These are phyloP conservation scores for Carabus problematicus DNA, from an alignment of 2,888 invertebrate genomes.

Conservation along the genomic window DNA sequence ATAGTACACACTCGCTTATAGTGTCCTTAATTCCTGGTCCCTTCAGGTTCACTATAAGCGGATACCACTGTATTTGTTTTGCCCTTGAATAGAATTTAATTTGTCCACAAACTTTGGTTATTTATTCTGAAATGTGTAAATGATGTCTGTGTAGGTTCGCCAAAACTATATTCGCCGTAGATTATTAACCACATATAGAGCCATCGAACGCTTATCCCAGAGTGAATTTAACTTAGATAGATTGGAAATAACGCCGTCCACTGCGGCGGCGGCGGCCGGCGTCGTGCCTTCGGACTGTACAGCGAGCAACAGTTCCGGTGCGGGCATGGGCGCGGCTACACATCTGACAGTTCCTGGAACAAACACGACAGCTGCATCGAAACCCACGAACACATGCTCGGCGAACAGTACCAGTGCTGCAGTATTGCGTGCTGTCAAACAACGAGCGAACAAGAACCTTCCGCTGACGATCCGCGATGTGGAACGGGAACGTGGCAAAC, in stretches of 20 bases:
- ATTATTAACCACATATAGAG: slow-evolving; percentile 80
- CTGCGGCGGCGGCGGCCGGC: slow-evolving; percentile 55
- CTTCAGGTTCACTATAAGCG: too few relatives aligned
- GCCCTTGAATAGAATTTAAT: slow-evolving; percentile 15
- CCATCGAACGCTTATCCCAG: slow-evolving; percentile 80
- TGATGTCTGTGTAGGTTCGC: slow-evolving; percentile 64
- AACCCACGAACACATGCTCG: slow-evolving; percentile 50
- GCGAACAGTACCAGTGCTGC: slow-evolving; percentile 59
- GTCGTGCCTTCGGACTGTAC: slow-evolving; percentile 49
- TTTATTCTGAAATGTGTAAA: too few relatives aligned
- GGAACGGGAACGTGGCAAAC: slow-evolving; percentile 81
- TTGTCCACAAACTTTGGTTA: slow-evolving; percentile 19
- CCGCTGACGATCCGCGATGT: slow-evolving; percentile 79
- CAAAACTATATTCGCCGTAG: slow-evolving; percentile 83
- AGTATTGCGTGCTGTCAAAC: slow-evolving; percentile 58
- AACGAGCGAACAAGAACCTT: slow-evolving; percentile 62
- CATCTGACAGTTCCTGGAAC: slow-evolving; percentile 51
- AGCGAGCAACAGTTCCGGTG: slow-evolving; percentile 53
- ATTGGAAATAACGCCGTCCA: slow-evolving; percentile 68
- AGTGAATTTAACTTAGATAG: slow-evolving; percentile 85
- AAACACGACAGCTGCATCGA: slow-evolving; percentile 46
- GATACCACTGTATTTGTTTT: too few relatives aligned
- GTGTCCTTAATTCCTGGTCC: too few relatives aligned
- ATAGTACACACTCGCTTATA: too few relatives aligned
- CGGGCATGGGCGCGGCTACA: slow-evolving; percentile 53